A percentile compares a stretch with the other conserved stretches of the same genome.
These are phyloP conservation scores for Sternarchorhynchus goeldii DNA, from an alignment of 2,797 vertebrate species.

Conservation along the genomic window DNA sequence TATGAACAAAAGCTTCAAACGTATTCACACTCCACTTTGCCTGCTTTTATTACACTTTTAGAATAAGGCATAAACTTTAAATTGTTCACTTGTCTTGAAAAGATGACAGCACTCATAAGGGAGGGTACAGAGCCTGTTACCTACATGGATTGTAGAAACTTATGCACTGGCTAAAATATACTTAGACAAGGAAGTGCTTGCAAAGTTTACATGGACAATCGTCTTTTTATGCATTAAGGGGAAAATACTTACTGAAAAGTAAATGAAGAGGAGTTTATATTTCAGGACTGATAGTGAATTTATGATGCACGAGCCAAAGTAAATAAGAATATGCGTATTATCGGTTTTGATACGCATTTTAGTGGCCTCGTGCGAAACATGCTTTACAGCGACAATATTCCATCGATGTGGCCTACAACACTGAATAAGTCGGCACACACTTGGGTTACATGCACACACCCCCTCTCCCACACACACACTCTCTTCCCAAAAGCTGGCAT, in stretches of 20 bases:
- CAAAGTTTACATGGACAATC: neutral
- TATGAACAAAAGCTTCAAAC: neutral
- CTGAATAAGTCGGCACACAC: slow-evolving; percentile 7
- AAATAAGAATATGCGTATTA: slow-evolving; percentile 21
- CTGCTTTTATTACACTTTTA: too few species aligned
- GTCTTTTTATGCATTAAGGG: slow-evolving; percentile 1
- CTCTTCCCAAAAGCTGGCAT: slow-evolving; percentile 9
- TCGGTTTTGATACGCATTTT: slow-evolving; percentile 6
- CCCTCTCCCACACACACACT: slow-evolving; percentile 32
- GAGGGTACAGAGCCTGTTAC: neutral
- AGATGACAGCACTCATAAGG: too few species aligned
- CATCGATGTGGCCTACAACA: slow-evolving; percentile 21
- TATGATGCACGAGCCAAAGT: neutral
- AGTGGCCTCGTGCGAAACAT: neutral
- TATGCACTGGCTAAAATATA: too few species aligned
- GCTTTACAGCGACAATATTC: slow-evolving; percentile 1
- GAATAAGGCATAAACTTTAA: too few species aligned
- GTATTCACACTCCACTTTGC: neutral
- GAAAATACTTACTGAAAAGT: slow-evolving; percentile 3
- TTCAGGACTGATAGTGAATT: slow-evolving; percentile 2
- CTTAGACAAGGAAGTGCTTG: neutral
- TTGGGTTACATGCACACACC: slow-evolving; percentile 7
- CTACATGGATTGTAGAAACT: neutral
- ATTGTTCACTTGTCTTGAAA: too few species aligned
- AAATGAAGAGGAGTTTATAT: neutral